Evolutionary conservation across 2,113 vertebrate genomes (phyloP).

Genomic region (Peucedramus taeniatus): DNA sequence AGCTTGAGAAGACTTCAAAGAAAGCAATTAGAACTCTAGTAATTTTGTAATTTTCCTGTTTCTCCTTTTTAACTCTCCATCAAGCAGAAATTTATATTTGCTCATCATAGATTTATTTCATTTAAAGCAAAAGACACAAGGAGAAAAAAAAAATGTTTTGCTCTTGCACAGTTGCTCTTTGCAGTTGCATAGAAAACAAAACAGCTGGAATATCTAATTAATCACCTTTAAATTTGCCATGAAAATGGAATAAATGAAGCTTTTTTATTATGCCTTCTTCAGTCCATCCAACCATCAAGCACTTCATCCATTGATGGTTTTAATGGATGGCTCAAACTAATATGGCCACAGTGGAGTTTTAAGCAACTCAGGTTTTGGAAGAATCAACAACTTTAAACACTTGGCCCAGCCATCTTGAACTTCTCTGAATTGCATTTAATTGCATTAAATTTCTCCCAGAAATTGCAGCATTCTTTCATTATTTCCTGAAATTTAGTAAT

Average conservation of each 20-base stretch:
- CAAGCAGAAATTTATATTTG: not conserved
- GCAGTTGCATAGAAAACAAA: not conserved
- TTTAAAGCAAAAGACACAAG: not conserved
- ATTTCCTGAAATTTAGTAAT: constrained; percentile 11
- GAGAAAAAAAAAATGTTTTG: not conserved
- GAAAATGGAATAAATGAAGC: not conserved
- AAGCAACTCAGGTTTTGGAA: not conserved
- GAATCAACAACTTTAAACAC: not conserved
- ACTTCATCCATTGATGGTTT: not conserved
- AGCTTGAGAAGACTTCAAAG: not conserved
- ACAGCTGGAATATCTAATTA: not conserved
- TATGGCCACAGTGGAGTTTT: not conserved
- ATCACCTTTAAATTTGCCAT: not conserved
- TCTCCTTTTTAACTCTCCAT: not conserved
- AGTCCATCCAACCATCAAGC: not conserved
- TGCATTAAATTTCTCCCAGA: not conserved
- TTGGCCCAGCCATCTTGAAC: not conserved
- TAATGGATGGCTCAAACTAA: not conserved
- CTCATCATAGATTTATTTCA: not conserved
- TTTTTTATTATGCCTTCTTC: not conserved
- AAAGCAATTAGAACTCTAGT: not conserved
- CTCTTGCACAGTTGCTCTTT: not conserved
- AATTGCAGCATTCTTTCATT: not conserved
- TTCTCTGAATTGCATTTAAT: not conserved
- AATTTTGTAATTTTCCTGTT: not conserved